These are phyloP conservation scores for Latrodectus elegans DNA, from an alignment of 2,888 invertebrate genomes.

Conservation along the genomic window DNA sequence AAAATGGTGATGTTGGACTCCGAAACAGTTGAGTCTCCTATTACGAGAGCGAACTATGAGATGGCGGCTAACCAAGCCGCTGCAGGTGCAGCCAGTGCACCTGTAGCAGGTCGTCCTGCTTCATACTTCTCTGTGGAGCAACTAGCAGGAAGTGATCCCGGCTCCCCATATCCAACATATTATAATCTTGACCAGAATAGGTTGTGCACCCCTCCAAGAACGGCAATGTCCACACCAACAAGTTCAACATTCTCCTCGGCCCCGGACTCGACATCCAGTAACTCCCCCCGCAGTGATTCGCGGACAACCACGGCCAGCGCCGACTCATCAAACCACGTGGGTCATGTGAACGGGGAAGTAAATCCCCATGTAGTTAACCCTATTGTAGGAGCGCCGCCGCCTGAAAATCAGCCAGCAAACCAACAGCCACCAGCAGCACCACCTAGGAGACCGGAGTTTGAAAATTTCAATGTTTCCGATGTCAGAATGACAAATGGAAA, in stretches of 20 bases:
- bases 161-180: conserved; percentile 71
- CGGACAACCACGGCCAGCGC: conserved; percentile 65
- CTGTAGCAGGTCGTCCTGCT: conserved; percentile 47
- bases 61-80: conserved; percentile 62
- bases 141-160: conserved; percentile 68
- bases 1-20: conserved; percentile 72
- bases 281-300: conserved; percentile 66
- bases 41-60: conserved; percentile 68
- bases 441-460: conserved; percentile 56
- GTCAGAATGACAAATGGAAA: conserved; percentile 65
- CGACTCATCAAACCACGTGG: conserved; percentile 63
- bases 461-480: conserved; percentile 45
- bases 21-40: conserved; percentile 68
- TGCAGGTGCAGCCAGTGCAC: conserved; percentile 21
- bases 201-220: conserved; percentile 70
- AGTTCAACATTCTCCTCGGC: conserved; percentile 67
- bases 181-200: conserved; percentile 71
- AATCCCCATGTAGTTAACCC: conserved; percentile 49
- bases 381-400: neutral
- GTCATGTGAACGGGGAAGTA: conserved; percentile 66
- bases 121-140: conserved; percentile 69
- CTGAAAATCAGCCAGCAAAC: conserved; percentile 15
- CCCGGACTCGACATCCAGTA: conserved; percentile 68
- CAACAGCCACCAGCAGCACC: conserved; percentile 36
- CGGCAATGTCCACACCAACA: conserved; percentile 67